phyloP scores from a whole-genome alignment of 2,797 vertebrate genomes.

The Propithecus deckenii region DNA sequence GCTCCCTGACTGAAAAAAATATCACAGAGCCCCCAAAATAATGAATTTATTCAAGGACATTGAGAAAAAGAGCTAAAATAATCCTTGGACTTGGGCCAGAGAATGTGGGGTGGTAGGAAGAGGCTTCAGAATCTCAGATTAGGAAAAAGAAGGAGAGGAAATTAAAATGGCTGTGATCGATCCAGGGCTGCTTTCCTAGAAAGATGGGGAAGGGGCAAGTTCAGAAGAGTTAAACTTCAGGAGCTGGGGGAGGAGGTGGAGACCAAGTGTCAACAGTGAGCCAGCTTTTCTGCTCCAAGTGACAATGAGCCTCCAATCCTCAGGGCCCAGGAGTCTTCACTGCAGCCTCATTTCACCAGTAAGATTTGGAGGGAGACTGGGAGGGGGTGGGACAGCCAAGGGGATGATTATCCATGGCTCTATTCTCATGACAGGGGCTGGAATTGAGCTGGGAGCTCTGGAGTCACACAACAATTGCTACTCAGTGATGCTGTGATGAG shows the following conservation, averaged over 20 bases:
- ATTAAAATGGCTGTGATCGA: neutral
- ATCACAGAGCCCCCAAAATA: neutral
- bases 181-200: neutral
- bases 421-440: neutral
- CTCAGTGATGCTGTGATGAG: conserved; percentile 62
- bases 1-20: neutral
- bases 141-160: neutral
- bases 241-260: neutral
- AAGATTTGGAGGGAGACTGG: neutral
- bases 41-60: neutral
- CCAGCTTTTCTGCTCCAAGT: neutral
- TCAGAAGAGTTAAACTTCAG: neutral
- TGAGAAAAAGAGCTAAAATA: neutral
- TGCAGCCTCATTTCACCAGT: neutral
- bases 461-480: conserved; percentile 39
- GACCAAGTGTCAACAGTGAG: neutral
- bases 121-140: neutral
- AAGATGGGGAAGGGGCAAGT: neutral
- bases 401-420: neutral
- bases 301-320: neutral
- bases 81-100: neutral
- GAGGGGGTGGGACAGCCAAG: neutral
- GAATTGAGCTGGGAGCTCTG: neutral
- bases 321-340: neutral
- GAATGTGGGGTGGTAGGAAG: neutral